Conservation (phyloP, 2,797 vertebrate species). For the Moxostoma hubbsi region DNA sequence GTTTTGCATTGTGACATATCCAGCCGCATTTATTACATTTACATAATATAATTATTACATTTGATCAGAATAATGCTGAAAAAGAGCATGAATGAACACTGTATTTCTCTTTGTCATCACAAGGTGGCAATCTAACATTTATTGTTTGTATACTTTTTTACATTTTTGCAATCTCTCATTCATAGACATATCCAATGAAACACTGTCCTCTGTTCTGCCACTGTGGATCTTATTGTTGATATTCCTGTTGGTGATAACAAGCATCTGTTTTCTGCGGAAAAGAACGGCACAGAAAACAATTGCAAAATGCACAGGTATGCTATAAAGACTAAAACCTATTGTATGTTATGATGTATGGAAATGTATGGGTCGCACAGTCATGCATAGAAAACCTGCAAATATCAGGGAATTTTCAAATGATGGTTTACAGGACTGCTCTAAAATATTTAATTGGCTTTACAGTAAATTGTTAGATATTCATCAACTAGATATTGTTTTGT, state of each 20-base stretch:
- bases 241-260: conserved; percentile 9
- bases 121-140: conserved; percentile 1
- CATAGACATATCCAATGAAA: neutral
- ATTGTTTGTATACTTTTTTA: too few species aligned
- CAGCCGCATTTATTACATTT: too few species aligned
- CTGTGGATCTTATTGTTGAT: conserved; percentile 18
- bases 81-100: neutral
- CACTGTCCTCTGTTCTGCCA: conserved; percentile 15
- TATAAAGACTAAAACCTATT: neutral
- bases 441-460: too few species aligned
- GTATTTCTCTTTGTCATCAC: conserved; percentile 36
- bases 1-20: too few species aligned
- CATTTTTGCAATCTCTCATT: too few species aligned
- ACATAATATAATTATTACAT: too few species aligned
- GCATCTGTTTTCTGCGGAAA: conserved; percentile 35
- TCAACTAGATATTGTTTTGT: too few species aligned
- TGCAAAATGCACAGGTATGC: conserved; percentile 16
- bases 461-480: too few species aligned
- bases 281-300: neutral
- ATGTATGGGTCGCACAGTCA: too few species aligned
- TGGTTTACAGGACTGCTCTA: too few species aligned
- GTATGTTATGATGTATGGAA: neutral
- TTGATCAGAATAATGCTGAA: neutral
- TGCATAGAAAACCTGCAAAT: too few species aligned
- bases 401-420: too few species aligned